Conservation (phyloP, 2,113 vertebrate genomes). For the Cyprinodon variegatus region DNA sequence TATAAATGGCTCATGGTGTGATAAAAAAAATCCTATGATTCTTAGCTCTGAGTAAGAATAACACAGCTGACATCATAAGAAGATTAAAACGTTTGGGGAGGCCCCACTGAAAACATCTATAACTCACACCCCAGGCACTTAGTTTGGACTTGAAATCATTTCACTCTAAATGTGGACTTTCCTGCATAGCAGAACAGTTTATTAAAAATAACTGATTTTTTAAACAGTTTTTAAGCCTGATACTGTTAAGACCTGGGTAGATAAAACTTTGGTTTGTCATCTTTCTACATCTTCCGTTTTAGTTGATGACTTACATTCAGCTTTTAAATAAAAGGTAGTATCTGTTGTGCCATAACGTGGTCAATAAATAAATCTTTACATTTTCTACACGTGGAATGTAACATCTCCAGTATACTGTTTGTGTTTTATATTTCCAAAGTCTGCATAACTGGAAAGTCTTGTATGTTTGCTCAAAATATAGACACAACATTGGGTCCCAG, state of each 20-base stretch:
- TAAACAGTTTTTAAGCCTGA: neutral
- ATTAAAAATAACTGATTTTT: slow-evolving; percentile 1
- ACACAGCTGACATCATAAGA: slow-evolving; percentile 56
- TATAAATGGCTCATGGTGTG: slow-evolving; percentile 45
- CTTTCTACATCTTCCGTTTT: slow-evolving; percentile 13
- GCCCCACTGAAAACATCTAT: slow-evolving; percentile 39
- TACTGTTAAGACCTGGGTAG: slow-evolving; percentile 30
- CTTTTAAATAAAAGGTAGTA: slow-evolving; percentile 31
- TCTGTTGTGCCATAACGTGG: slow-evolving; percentile 55
- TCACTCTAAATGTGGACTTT: neutral
- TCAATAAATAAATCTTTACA: slow-evolving; percentile 70
- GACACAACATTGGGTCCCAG: slow-evolving; percentile 47
- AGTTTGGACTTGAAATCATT: slow-evolving; percentile 36
- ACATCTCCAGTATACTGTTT: slow-evolving; percentile 10
- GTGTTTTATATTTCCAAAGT: slow-evolving; percentile 16
- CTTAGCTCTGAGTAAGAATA: slow-evolving; percentile 54
- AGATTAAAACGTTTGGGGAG: slow-evolving; percentile 38
- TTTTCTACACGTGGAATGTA: slow-evolving; percentile 66
- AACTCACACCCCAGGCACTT: slow-evolving; percentile 64
- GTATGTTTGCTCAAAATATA: slow-evolving; percentile 41
- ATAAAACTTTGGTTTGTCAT: slow-evolving; percentile 51
- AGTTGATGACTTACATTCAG: slow-evolving; percentile 40
- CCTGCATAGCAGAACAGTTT: slow-evolving; percentile 4
- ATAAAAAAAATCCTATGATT: slow-evolving; percentile 39
- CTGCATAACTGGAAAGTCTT: slow-evolving; percentile 28